Evolutionary conservation across 1,140 invertebrate genomes (phyloP).

Genomic region (Brachionus rotundiformis): DNA sequence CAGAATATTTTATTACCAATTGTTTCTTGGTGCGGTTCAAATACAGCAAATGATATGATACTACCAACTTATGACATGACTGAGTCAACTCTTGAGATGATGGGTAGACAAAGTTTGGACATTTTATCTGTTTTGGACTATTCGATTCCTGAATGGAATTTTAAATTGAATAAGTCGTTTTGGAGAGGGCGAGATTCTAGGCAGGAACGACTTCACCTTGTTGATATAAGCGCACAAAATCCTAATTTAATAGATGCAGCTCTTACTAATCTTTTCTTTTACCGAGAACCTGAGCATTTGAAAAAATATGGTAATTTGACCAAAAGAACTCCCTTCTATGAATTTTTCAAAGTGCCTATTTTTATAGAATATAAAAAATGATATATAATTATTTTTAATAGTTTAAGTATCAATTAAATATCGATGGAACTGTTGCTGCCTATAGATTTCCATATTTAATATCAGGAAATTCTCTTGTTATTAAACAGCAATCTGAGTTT

Average conservation of each 20-base stretch:
- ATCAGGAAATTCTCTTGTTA: constrained; percentile 78
- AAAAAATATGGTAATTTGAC: constrained; percentile 78
- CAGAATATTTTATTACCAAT: constrained; percentile 72
- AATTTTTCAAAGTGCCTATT: constrained; percentile 96
- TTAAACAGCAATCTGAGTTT: constrained; percentile 88
- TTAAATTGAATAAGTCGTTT: constrained; percentile 77
- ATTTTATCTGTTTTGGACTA: constrained; percentile 84
- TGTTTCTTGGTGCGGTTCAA: constrained; percentile 92
- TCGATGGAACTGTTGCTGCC: constrained; percentile 93
- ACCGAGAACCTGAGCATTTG: constrained; percentile 75
- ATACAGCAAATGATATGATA: constrained; percentile 80
- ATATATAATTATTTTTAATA: too few relatives aligned
- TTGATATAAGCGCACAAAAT: constrained; percentile 74
- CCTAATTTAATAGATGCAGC: constrained; percentile 84
- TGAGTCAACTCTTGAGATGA: constrained; percentile 83
- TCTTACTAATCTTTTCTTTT: constrained; percentile 95
- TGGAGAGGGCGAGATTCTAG: constrained; percentile 89
- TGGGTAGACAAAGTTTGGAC: constrained; percentile 83
- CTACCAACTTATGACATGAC: constrained; percentile 93
- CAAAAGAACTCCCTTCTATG: constrained; percentile 83
- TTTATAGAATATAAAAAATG: too few relatives aligned
- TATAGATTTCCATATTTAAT: constrained; percentile 89
- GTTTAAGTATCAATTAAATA: constrained; percentile 92
- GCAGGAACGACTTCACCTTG: constrained; percentile 74
- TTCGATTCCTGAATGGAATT: constrained; percentile 72